These are phyloP conservation scores for Pao palembangensis DNA, from an alignment of 2,113 vertebrate species.

Conservation along the genomic window DNA sequence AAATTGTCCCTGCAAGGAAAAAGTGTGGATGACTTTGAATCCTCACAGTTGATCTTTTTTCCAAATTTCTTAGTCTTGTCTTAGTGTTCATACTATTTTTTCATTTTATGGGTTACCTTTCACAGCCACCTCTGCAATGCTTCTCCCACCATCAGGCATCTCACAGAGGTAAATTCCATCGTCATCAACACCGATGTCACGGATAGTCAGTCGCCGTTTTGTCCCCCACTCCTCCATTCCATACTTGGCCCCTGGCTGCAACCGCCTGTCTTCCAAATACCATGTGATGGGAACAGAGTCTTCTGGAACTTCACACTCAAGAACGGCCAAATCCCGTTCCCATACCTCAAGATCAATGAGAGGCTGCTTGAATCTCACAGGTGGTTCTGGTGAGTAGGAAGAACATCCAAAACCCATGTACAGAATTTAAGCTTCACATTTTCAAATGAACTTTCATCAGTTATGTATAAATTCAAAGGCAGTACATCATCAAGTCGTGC, in stretches of 20 bases:
- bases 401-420: not conserved
- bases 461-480: not conserved
- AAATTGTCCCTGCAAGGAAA: slow-evolving; percentile 71
- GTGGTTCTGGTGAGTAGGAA: slow-evolving; percentile 78
- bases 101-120: slow-evolving; percentile 78
- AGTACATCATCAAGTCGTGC: not conserved
- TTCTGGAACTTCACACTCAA: slow-evolving; percentile 94
- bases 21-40: not conserved
- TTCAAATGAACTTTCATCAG: not conserved
- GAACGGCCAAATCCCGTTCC: slow-evolving; percentile 85
- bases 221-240: slow-evolving; percentile 90
- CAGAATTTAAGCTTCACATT: not conserved
- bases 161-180: slow-evolving; percentile 96
- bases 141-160: slow-evolving; percentile 91
- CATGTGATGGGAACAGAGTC: slow-evolving; percentile 88
- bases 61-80: not conserved
- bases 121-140: slow-evolving; percentile 90
- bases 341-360: slow-evolving; percentile 88
- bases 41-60: not conserved
- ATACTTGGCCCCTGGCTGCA: slow-evolving; percentile 92
- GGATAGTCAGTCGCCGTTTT: slow-evolving; percentile 87
- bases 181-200: slow-evolving; percentile 85
- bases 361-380: slow-evolving; percentile 85
- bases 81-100: not conserved
- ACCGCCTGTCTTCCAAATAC: slow-evolving; percentile 91